phyloP scores from a whole-genome alignment of 1,140 invertebrate genomes.

The Theocolax elegans region DNA sequence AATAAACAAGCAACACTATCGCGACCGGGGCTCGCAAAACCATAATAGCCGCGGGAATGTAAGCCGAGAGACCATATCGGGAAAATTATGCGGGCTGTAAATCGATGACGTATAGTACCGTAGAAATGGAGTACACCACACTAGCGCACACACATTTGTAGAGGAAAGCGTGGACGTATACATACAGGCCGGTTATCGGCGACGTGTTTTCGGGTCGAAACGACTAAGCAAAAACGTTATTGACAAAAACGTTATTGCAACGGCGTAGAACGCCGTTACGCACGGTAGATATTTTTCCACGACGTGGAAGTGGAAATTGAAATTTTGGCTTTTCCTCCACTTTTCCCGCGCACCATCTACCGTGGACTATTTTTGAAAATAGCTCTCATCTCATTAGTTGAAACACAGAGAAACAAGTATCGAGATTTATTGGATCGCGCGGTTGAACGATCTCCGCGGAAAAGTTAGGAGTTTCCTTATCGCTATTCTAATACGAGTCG shows the following conservation, averaged over 20 bases:
- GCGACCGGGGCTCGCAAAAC: background rate
- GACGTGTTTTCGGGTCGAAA: conserved; percentile 20
- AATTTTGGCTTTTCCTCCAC: background rate
- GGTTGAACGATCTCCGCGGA: too few relatives aligned
- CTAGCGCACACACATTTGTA: background rate
- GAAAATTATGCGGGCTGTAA: conserved; percentile 36
- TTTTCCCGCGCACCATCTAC: too few relatives aligned
- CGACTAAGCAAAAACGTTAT: background rate
- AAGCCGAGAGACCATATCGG: conserved; percentile 35
- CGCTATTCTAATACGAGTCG: background rate
- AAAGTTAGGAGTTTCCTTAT: too few relatives aligned
- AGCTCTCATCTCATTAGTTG: conserved; percentile 12
- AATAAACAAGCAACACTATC: conserved; percentile 33
- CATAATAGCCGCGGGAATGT: background rate
- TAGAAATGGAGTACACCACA: background rate
- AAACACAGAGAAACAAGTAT: conserved; percentile 12
- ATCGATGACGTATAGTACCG: conserved; percentile 26
- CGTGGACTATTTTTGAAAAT: background rate
- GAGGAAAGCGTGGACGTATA: too few relatives aligned
- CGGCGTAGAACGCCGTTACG: background rate
- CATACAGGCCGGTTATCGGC: conserved; percentile 11
- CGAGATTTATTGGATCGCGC: conserved; percentile 16
- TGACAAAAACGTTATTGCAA: background rate
- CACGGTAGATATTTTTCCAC: conserved; percentile 11
- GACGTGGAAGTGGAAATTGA: conserved; percentile 13